Conservation (phyloP, 2,888 invertebrate genomes). For the Heliconius cydno region DNA sequence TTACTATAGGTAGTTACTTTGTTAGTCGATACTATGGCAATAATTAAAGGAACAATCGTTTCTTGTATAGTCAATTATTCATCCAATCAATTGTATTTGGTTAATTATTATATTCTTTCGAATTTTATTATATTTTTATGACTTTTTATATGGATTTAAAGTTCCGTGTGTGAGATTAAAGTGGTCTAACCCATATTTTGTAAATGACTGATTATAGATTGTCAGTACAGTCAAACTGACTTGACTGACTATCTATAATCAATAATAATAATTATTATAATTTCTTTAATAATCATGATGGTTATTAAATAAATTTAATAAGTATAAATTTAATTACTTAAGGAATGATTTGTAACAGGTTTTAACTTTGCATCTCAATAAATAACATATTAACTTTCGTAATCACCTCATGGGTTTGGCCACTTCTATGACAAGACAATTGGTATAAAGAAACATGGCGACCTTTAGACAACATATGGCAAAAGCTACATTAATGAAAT, state of each 20-base stretch:
- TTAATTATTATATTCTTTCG: slow-evolving; percentile 22
- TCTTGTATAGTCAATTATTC: slow-evolving; percentile 61
- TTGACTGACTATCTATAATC: background rate
- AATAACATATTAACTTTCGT: background rate
- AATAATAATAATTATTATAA: background rate
- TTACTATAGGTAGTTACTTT: slow-evolving; percentile 21
- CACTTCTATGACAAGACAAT: slow-evolving; percentile 15
- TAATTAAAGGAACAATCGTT: slow-evolving; percentile 54
- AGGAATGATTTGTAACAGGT: background rate
- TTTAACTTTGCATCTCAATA: background rate
- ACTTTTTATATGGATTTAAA: background rate
- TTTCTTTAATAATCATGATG: background rate
- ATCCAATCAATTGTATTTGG: slow-evolving; percentile 41
- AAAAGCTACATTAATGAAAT: background rate
- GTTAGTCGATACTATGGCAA: slow-evolving; percentile 52
- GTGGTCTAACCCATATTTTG: slow-evolving; percentile 12
- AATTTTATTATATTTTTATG: background rate
- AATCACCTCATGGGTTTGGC: slow-evolving; percentile 2
- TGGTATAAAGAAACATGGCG: slow-evolving; percentile 1
- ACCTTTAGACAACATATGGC: slow-evolving; percentile 24
- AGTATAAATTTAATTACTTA: background rate
- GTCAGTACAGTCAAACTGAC: background rate
- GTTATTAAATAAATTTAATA: background rate
- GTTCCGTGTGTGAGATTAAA: background rate
- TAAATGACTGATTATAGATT: background rate